Base-by-base conservation (phyloP, 2,113 vertebrate genomes). In the Sigmodon hispidus region DNA sequence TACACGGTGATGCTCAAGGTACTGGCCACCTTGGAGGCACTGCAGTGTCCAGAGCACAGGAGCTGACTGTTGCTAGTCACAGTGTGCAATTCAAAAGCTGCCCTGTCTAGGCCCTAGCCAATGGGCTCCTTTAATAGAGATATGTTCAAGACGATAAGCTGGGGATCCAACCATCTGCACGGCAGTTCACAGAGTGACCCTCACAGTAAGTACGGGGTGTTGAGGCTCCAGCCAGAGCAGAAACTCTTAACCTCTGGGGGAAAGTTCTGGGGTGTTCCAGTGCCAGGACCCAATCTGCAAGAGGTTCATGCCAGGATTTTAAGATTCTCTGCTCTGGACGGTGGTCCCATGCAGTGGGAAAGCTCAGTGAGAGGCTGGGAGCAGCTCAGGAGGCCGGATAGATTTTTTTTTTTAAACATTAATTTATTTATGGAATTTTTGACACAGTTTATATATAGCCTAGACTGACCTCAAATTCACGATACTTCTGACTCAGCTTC, bases 101-200 rank as follows among this genome's bases (percentile, higher is more conserved):
- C 55, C 97, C 96, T 96, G 90, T 90, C n/a, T 0, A 0, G 59
- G 40, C 15, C 17, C 16, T 57, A 57, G 16, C 10, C 48, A 5
- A 26, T 29, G 0, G 0, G 0, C 22, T 88, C 0, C 97, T 97
- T 96, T 13, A 0, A 0, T 1, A 97, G 15, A n/a, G 13, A n/a
- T 0, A 96, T 97, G 86, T 98, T 94, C 81, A 97, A 67, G 1
- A 0, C 10, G 31, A 96, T 22, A 9, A 9, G 2, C 7, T 29
- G 0, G 2, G 95, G 8, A 0, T n/a, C 0, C 65, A 93, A 15
- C 96, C 97, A 1, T 84, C 12, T 0, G 72, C 88, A 17, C 55
- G 96, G 92, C 97, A 97, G 61, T 97, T 98, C 13, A 97, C 88
- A 0, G 2, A 97, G 0, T 15, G 88, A 43, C 11, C 52, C 77